Base-by-base conservation (phyloP, 92 coral and sea anemone species). In the Scolanthus callimorphus region DNA sequence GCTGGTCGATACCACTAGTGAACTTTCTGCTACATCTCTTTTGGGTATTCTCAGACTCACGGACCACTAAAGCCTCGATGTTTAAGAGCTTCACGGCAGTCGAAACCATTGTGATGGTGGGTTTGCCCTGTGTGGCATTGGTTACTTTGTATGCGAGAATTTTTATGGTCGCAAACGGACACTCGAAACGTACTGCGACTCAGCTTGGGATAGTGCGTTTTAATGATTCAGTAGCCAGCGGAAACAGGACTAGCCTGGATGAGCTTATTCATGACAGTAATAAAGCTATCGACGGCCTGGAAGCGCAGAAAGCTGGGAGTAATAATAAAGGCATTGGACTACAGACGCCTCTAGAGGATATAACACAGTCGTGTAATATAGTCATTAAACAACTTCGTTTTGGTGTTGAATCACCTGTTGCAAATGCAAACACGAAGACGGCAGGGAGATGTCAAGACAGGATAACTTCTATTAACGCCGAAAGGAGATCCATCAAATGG, bases 11-110 rank as follows among this genome's bases (percentile, higher is more conserved):
- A 9, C 83, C 83, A 2, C 43, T 77, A 11, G 29, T 77, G 3
- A 68, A 70, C 39, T 63, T 78, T 61, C 49, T 27, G 4, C 46
- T 63, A 0, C 85, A 78, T 27, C 70, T 78, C 31, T 43, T 58
- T 1, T 78, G 85, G 85, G 39, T 78, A 13, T 78, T 60, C 49
- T 72, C 85, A 17, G 38, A 27, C 31, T 58, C 78, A 2, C 48
- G 6, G 2, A 60, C 51, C 15, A 60, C 69, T 20, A 77, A 51
- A 31, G n/a, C n/a, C n/a, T 12, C 46, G n/a, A 47, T 13, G 38
- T 68, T 68, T 23, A 65, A 47, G 19, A 63, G 45, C 41, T 78
- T 78, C 51, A 78, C 85, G 3, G 49, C 56, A 9, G 2, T 29
- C 20, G 74, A 67, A 44, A 55, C 74, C 13, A 55, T 67, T 46